A percentile compares a stretch with the other conserved stretches of the same genome.
Conservation (phyloP, 2,113 vertebrate genomes). For the Urocynchramus pylzowi region DNA sequence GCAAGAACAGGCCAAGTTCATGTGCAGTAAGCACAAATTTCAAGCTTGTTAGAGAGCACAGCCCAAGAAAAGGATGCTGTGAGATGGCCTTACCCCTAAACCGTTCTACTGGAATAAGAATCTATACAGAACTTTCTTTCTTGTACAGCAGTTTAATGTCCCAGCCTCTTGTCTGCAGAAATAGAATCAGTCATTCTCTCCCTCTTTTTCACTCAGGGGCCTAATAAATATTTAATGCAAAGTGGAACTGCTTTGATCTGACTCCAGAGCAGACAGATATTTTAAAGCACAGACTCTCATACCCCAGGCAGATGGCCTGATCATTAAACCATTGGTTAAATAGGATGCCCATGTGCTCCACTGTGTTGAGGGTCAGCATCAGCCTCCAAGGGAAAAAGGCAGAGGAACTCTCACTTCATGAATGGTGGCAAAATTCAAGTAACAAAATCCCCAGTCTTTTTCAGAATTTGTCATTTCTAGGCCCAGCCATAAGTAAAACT, state of each 20-base stretch:
- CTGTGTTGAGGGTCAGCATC: background rate
- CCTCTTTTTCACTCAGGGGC: background rate
- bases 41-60: background rate
- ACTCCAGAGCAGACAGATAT: background rate
- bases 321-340: background rate
- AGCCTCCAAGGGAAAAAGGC: background rate
- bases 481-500: background rate
- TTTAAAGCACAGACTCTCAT: background rate
- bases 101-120: background rate
- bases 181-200: background rate
- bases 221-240: conserved; percentile 29
- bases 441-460: background rate
- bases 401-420: background rate
- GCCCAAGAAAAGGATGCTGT: background rate
- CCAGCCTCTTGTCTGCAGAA: background rate
- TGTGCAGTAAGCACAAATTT: background rate
- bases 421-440: background rate
- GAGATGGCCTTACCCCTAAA: background rate
- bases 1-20: background rate
- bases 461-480: background rate
- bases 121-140: background rate
- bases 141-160: background rate
- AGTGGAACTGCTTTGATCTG: background rate
- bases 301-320: background rate
- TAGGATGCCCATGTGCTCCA: background rate